Evolutionary conservation across 2,113 vertebrate species (phyloP).

Genomic region (Numida meleagris): DNA sequence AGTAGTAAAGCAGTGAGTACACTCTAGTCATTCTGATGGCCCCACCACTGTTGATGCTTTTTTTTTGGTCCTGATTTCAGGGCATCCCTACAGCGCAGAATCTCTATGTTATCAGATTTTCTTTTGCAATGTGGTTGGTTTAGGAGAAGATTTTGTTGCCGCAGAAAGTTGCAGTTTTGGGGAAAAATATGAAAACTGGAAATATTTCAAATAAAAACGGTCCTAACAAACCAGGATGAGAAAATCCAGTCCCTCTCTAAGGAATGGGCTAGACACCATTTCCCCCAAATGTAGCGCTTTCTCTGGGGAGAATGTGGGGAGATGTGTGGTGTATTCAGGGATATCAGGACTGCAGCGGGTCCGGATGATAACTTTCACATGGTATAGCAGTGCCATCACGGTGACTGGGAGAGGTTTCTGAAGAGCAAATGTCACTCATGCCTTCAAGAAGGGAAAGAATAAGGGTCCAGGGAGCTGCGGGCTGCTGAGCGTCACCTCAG

Average conservation of each 20-base stretch:
- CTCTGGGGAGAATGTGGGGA: background rate
- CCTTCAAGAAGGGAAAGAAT: background rate
- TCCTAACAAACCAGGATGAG: background rate
- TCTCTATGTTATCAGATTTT: background rate
- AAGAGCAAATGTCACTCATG: background rate
- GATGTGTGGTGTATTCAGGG: background rate
- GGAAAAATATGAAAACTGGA: background rate
- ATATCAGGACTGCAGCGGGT: background rate
- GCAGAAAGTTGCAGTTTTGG: background rate
- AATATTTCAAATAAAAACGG: background rate
- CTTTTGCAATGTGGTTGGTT: background rate
- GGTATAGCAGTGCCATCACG: rapidly evolving
- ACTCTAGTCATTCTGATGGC: background rate
- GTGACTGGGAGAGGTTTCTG: background rate
- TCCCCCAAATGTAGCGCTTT: background rate
- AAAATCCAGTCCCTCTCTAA: background rate
- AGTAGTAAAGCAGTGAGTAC: background rate
- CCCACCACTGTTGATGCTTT: background rate
- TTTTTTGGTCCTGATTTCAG: background rate
- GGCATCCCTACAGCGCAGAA: background rate
- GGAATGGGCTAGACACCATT: background rate
- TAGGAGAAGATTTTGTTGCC: background rate
- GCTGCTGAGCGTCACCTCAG: background rate
- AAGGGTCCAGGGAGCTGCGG: background rate
- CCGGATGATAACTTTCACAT: background rate